These are phyloP conservation scores for Spisula subtruncata DNA, from an alignment of 2,888 invertebrate species.

Conservation along the genomic window DNA sequence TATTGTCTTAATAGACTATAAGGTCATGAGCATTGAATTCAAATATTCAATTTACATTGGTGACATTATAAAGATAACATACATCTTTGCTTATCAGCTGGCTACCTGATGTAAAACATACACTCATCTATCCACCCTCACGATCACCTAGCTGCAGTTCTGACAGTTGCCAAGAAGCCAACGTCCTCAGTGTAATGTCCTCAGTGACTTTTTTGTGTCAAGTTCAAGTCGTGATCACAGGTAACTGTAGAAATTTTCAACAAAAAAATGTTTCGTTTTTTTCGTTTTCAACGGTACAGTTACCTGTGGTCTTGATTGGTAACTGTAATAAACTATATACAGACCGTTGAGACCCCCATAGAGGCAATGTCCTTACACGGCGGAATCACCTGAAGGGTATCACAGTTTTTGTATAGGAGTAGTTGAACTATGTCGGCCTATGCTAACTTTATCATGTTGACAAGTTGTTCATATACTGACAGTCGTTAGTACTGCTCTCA, in stretches of 20 bases:
- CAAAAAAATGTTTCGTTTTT: too few species aligned
- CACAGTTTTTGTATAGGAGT: background rate
- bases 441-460: background rate
- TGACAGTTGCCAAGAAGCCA: background rate
- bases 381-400: background rate
- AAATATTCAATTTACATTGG: background rate
- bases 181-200: background rate
- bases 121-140: slow-evolving; percentile 6
- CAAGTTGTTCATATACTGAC: background rate
- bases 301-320: too few species aligned
- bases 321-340: too few species aligned
- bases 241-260: too few species aligned
- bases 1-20: too few species aligned
- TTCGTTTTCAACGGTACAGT: too few species aligned
- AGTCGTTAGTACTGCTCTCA: background rate
- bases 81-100: background rate
- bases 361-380: background rate
- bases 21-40: too few species aligned
- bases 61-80: background rate
- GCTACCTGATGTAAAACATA: background rate
- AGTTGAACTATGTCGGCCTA: background rate
- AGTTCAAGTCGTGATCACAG: too few species aligned
- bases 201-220: too few species aligned
- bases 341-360: too few species aligned
- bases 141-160: too few species aligned